Conservation (phyloP, 2,797 vertebrate genomes). For the Enteromius trimaculatus region DNA sequence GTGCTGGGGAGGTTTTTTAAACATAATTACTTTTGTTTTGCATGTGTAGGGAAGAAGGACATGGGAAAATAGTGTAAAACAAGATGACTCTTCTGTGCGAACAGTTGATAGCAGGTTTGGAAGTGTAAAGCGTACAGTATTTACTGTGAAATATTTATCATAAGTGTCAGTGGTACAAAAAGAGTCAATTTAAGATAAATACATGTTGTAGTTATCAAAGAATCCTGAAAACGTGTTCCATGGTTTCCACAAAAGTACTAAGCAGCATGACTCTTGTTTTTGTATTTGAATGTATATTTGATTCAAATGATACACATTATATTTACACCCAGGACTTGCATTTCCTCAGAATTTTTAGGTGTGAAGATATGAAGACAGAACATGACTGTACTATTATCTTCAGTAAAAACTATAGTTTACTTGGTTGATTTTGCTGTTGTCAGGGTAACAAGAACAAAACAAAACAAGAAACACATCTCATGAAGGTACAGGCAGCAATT, state of each 20-base stretch:
- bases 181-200: not conserved
- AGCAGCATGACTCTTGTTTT: not conserved
- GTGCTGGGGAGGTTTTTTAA: conserved; percentile 60
- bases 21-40: conserved; percentile 45
- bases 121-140: not conserved
- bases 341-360: not conserved
- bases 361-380: not conserved
- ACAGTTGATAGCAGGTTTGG: not conserved
- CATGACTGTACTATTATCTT: conserved; percentile 2
- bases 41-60: conserved; percentile 30
- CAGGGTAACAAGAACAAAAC: conserved; percentile 48
- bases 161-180: not conserved
- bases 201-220: not conserved
- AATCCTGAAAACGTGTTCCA: not conserved
- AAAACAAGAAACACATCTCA: conserved; percentile 34
- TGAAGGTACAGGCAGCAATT: conserved; percentile 48
- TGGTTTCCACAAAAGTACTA: not conserved
- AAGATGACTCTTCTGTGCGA: not conserved
- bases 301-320: not conserved
- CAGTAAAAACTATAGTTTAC: not conserved
- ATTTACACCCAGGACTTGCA: not conserved
- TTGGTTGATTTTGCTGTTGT: conserved; percentile 46
- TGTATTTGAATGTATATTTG: not conserved
- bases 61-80: conserved; percentile 57
- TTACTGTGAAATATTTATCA: too few species aligned